A percentile compares a stretch with the other conserved stretches of the same genome.
phyloP scores from a whole-genome alignment of 2,113 vertebrate genomes.

The Micromys minutus region DNA sequence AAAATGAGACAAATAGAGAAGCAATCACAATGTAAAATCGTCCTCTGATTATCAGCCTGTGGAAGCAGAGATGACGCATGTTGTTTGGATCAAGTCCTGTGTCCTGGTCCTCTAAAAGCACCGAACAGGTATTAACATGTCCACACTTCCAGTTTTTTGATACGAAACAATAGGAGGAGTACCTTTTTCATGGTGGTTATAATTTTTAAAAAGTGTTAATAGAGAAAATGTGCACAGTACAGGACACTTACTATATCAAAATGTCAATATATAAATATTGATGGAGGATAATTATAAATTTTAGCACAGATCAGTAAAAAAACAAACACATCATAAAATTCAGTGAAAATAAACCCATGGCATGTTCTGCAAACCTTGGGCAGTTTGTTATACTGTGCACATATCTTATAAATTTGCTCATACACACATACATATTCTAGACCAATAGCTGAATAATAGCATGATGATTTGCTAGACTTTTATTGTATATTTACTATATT shows the following conservation, averaged over 20 bases:
- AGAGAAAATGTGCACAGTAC: neutral
- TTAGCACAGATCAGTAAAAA: neutral
- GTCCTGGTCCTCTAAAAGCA: neutral
- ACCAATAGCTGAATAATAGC: neutral
- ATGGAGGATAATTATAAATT: neutral
- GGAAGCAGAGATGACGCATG: neutral
- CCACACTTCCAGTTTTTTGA: neutral
- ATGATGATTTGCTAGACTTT: neutral
- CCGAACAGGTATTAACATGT: neutral
- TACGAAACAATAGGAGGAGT: neutral
- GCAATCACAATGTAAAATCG: neutral
- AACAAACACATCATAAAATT: neutral
- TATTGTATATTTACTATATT: neutral
- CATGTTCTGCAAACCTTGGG: neutral
- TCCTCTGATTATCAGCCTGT: neutral
- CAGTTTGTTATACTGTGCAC: neutral
- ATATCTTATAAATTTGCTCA: neutral
- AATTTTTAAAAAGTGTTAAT: neutral
- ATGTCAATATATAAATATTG: neutral
- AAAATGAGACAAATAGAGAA: neutral
- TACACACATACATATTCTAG: neutral
- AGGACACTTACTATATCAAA: neutral
- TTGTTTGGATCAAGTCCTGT: neutral
- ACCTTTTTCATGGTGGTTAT: neutral
- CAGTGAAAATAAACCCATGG: neutral